A percentile compares a stretch with the other conserved stretches of the same genome.
phyloP scores from a whole-genome alignment of 2,888 invertebrate species.

The Sminthurides aquaticus region DNA sequence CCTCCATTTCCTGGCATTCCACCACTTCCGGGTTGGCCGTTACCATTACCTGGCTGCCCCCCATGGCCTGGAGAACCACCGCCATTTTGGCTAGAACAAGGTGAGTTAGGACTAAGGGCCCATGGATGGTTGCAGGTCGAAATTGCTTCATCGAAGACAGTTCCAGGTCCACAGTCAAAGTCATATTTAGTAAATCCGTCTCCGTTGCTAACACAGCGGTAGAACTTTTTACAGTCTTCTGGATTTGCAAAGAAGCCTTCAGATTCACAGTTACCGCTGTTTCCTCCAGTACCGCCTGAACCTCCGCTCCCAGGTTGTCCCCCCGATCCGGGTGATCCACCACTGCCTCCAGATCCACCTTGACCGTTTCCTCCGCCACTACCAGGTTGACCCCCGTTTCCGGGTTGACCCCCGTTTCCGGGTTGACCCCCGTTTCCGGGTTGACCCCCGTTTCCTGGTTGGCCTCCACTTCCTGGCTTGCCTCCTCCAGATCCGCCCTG shows the following conservation, averaged over 20 bases:
- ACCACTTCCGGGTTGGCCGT: background rate
- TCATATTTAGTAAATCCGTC: slow-evolving; percentile 25
- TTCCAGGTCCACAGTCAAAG: slow-evolving; percentile 34
- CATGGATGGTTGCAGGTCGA: slow-evolving; percentile 34
- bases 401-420: slow-evolving; percentile 9
- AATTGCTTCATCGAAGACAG: slow-evolving; percentile 32
- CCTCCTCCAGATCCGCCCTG: slow-evolving; percentile 10
- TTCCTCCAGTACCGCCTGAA: slow-evolving; percentile 16
- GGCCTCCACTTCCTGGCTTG: slow-evolving; percentile 13
- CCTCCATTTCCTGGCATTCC: too few species aligned
- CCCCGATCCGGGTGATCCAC: slow-evolving; percentile 4
- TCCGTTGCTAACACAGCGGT: slow-evolving; percentile 28
- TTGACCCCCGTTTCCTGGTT: background rate
- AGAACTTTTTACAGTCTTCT: slow-evolving; percentile 26
- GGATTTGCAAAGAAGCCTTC: slow-evolving; percentile 30
- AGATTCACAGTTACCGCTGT: slow-evolving; percentile 19
- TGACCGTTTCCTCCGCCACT: slow-evolving; percentile 9
- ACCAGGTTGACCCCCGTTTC: slow-evolving; percentile 11
- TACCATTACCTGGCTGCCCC: background rate
- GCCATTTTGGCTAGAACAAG: slow-evolving; percentile 30
- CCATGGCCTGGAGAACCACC: background rate
- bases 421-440: slow-evolving; percentile 10
- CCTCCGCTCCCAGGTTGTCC: slow-evolving; percentile 8
- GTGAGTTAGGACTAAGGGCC: slow-evolving; percentile 26
- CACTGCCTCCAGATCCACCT: background rate